Percentiles rank a stretch among this genome's conserved stretches.
Evolutionary conservation across 2,797 vertebrate species (phyloP).

Genomic region (Nasua narica): DNA sequence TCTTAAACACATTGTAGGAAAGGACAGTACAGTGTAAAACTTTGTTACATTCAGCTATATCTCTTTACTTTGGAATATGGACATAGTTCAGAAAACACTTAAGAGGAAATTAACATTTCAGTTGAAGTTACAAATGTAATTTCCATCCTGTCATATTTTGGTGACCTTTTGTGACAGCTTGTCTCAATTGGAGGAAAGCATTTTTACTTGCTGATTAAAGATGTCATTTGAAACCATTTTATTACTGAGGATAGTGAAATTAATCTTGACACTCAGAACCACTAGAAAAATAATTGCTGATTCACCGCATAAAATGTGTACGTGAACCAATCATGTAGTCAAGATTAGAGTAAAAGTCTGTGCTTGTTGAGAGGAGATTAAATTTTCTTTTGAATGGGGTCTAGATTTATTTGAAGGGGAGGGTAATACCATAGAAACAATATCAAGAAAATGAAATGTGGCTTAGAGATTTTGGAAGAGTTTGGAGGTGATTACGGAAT

Average conservation of each 20-base stretch:
- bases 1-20: conserved; percentile 46
- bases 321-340: conserved; percentile 70
- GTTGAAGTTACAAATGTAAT: conserved; percentile 90
- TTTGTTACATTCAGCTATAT: conserved; percentile 57
- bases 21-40: conserved; percentile 53
- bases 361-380: conserved; percentile 64
- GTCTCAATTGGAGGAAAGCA: conserved; percentile 89
- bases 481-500: background rate
- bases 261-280: conserved; percentile 92
- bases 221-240: conserved; percentile 96
- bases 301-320: conserved; percentile 86
- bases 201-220: conserved; percentile 92
- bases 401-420: background rate
- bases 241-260: conserved; percentile 90
- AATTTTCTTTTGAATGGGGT: conserved; percentile 56
- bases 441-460: conserved; percentile 27
- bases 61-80: conserved; percentile 77
- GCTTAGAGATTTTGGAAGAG: conserved; percentile 6
- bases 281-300: conserved; percentile 93
- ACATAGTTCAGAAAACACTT: conserved; percentile 84
- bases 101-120: conserved; percentile 91
- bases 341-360: conserved; percentile 71
- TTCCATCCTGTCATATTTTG: conserved; percentile 91
- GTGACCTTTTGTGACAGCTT: conserved; percentile 93
- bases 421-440: background rate